Evolutionary conservation across 2,113 vertebrate genomes (phyloP).

Genomic region (Apaloderma vittatum): DNA sequence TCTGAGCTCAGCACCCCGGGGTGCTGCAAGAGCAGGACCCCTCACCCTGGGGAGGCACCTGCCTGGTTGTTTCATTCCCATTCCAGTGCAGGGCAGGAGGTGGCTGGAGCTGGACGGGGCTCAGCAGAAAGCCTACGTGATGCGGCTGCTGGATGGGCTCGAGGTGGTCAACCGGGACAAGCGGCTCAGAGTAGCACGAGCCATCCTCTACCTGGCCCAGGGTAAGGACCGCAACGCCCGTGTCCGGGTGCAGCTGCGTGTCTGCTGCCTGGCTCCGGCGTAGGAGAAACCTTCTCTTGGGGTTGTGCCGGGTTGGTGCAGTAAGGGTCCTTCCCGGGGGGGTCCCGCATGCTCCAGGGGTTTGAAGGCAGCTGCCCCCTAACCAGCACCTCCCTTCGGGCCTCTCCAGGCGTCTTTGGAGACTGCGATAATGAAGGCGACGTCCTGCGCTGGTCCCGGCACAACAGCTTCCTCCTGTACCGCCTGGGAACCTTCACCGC

Average conservation of each 20-base stretch:
- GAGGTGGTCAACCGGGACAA: constrained; percentile 92
- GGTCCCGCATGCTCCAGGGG: neutral
- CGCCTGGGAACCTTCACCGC: constrained; percentile 94
- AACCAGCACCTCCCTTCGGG: neutral
- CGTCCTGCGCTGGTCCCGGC: constrained; percentile 91
- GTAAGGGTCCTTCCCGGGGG: neutral
- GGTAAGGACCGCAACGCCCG: constrained; percentile 67
- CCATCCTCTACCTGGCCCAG: constrained; percentile 95
- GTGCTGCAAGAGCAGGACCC: fast-evolving
- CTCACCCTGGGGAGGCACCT: neutral
- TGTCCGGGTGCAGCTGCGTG: fast-evolving
- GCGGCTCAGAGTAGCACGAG: constrained; percentile 89
- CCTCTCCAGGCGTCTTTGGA: constrained; percentile 86
- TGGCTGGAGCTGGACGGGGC: constrained; percentile 87
- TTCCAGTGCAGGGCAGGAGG: constrained; percentile 81
- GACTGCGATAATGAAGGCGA: constrained; percentile 91
- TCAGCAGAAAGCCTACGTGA: constrained; percentile 89
- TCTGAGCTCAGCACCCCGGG: neutral
- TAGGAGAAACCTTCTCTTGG: neutral
- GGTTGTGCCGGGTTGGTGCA: neutral
- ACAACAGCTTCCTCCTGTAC: constrained; percentile 95
- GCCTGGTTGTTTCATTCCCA: neutral
- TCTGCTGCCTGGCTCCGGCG: fast-evolving
- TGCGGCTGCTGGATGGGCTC: constrained; percentile 91
- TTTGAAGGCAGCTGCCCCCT: neutral